phyloP scores from a whole-genome alignment of 2,113 vertebrate genomes.

The Glaucidium brasilianum region DNA sequence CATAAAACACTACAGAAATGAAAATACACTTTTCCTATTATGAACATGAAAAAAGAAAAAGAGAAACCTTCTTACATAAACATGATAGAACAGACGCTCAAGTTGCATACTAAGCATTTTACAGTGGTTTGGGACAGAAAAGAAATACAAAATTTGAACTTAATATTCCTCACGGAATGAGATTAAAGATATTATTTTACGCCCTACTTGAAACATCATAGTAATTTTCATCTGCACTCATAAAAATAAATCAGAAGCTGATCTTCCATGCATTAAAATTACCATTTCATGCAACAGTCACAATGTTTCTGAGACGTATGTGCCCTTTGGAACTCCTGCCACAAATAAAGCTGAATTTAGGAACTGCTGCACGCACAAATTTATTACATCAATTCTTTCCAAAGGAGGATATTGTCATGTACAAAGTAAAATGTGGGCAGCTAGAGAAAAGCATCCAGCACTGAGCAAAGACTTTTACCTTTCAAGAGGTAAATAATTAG shows the following conservation, averaged over 20 bases:
- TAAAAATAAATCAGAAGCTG: conserved; percentile 50
- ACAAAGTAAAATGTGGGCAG: neutral
- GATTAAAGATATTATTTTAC: conserved; percentile 43
- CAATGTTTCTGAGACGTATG: neutral
- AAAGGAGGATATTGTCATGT: neutral
- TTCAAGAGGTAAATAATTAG: conserved; percentile 1
- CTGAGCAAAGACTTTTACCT: neutral
- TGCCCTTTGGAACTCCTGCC: conserved; percentile 13
- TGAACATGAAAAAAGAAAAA: neutral
- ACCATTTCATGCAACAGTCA: conserved; percentile 21
- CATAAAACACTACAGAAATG: neutral
- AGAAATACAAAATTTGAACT: conserved; percentile 4
- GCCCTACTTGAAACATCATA: conserved; percentile 14
- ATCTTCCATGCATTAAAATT: conserved; percentile 27
- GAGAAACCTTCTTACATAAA: neutral
- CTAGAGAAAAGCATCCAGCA: neutral
- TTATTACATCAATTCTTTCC: conserved; percentile 19
- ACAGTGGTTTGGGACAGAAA: neutral
- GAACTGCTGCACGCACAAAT: neutral
- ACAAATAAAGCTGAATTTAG: neutral
- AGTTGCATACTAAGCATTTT: neutral
- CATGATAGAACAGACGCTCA: neutral
- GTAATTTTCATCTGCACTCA: conserved; percentile 33
- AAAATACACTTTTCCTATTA: neutral
- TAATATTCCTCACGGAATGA: conserved; percentile 28